Evolutionary conservation across 2,888 invertebrate genomes (phyloP).

Genomic region (Cerastoderma edule): DNA sequence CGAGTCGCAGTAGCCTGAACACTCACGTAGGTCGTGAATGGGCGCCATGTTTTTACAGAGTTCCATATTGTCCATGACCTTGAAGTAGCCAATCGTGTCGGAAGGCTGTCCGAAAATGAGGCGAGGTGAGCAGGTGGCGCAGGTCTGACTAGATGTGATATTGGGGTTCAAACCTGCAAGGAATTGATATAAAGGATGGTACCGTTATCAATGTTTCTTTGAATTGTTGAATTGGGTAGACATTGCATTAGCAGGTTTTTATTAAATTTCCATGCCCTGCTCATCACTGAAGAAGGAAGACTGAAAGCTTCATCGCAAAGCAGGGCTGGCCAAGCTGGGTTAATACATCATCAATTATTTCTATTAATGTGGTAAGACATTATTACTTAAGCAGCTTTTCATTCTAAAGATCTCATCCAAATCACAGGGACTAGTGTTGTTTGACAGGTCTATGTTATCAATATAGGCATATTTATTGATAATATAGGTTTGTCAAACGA

Average conservation of each 20-base stretch:
- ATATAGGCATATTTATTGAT: no score
- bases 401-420: no score
- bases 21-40: constrained; percentile 70
- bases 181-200: background rate
- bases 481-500: no score
- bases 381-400: no score
- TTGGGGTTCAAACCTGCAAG: constrained; percentile 14
- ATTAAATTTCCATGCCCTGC: background rate
- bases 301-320: no score
- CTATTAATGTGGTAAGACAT: no score
- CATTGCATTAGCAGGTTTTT: background rate
- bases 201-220: no score
- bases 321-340: no score
- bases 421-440: no score
- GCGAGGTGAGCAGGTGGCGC: constrained; percentile 68
- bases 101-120: constrained; percentile 67
- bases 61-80: constrained; percentile 61
- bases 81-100: constrained; percentile 71
- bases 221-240: background rate
- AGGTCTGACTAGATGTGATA: constrained; percentile 37
- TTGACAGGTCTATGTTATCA: no score
- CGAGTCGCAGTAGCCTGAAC: constrained; percentile 74
- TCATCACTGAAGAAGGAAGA: no score
- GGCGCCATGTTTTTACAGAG: constrained; percentile 69
- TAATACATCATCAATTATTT: no score